Conservation (phyloP, 2,113 vertebrate genomes). For the Nycticebus coucang region DNA sequence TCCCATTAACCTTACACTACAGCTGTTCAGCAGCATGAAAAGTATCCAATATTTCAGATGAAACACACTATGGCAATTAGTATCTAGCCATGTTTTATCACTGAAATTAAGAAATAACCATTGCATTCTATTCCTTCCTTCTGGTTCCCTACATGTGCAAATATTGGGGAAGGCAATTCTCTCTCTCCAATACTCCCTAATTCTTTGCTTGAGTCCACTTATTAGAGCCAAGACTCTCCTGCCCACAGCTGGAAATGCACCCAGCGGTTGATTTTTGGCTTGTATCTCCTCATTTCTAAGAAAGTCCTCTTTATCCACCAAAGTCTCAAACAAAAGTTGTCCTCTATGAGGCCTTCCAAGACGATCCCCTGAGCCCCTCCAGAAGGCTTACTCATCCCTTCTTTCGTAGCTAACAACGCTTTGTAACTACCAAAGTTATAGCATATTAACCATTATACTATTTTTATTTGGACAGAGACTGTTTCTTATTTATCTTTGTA, state of each 20-base stretch:
- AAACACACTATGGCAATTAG: not conserved
- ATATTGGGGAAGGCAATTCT: not conserved
- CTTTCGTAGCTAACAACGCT: not conserved
- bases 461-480: not conserved
- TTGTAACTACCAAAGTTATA: not conserved
- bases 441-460: not conserved
- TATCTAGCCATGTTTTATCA: not conserved
- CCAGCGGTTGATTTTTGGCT: not conserved
- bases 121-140: not conserved
- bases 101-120: not conserved
- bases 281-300: conserved; percentile 1
- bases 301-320: conserved; percentile 11
- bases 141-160: not conserved
- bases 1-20: not conserved
- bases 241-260: not conserved
- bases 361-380: not conserved
- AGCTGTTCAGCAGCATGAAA: conserved; percentile 18
- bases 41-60: not conserved
- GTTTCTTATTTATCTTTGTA: not conserved
- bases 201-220: not conserved
- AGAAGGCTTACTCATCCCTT: not conserved
- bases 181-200: not conserved
- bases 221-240: not conserved
- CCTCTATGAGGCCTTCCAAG: not conserved
- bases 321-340: not conserved